Evolutionary conservation across 2,797 vertebrate genomes (phyloP), one percentile per base, ranked within the genome.

Genomic region (Etheostoma perlongum): DNA sequence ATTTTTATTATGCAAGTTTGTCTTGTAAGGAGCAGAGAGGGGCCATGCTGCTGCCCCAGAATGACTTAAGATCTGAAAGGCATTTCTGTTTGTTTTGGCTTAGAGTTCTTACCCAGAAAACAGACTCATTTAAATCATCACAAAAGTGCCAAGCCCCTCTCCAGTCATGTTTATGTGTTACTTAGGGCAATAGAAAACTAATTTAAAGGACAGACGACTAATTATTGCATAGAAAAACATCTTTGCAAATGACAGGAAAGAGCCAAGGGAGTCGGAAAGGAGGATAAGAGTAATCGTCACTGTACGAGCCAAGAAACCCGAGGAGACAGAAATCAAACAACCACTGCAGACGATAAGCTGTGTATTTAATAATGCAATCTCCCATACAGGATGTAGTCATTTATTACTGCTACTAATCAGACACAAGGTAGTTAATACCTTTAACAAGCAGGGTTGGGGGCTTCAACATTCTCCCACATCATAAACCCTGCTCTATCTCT

Each of bases 311-410:
- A 74, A 55, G 52, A 74, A 65, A 79, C 66, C 76, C 1, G 53
- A 67, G 60, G 74, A 82, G 64, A 74, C 72, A 4, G 0, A 59
- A 72, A 78, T 75, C 69, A 74, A 90, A 84, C 59, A 74, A 61
- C 55, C 42, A 16, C 46, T 40, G 48, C 74, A 52, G 67, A 40
- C 68, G 76, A 82, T 74, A 64, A 36, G 78, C 81, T 70, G 76
- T 52, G 72, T 59, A 49, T 85, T 86, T 52, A 86, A 80, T 91
- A 85, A 90, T 78, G 74, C 55, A 82, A 67, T 58, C 63, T 27
- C 8, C 12, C 62, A 54, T 60, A 65, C 67, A 74, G 81, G 81
- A 83, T 74, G 68, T 62, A 71, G 79, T 62, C 52, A 69, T 82
- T 83, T 82, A 71, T 78, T 72, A 65, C 60, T 16, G 25, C 54